phyloP scores from a whole-genome alignment of 2,888 invertebrate species.

The Lottia scabra region DNA sequence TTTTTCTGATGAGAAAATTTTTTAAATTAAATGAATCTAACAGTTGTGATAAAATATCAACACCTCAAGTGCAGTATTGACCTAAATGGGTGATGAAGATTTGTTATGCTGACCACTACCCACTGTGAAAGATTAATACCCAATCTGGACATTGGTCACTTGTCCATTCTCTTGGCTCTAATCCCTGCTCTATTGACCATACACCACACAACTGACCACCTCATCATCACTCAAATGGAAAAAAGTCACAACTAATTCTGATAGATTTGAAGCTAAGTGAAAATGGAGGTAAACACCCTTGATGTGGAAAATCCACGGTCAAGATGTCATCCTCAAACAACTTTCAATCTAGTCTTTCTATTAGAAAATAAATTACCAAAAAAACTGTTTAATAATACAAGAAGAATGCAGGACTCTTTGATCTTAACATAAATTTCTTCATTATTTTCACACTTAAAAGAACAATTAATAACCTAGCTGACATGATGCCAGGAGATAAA shows the following conservation, averaged over 20 bases:
- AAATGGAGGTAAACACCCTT: too few species aligned
- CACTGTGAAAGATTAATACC: slow-evolving; percentile 2
- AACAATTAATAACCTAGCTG: too few species aligned
- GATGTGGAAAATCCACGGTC: too few species aligned
- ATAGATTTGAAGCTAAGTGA: too few species aligned
- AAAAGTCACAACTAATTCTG: background rate
- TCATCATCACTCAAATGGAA: background rate
- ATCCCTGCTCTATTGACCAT: slow-evolving; percentile 4
- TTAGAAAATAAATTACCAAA: too few species aligned
- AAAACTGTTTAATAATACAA: too few species aligned
- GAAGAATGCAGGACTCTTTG: too few species aligned
- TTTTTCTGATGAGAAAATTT: slow-evolving; percentile 1
- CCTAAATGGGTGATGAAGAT: background rate
- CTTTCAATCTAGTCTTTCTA: too few species aligned
- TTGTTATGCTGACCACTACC: background rate
- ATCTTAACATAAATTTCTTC: too few species aligned
- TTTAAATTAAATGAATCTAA: background rate
- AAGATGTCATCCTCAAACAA: too few species aligned
- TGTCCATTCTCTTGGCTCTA: background rate
- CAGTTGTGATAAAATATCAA: slow-evolving; percentile 3
- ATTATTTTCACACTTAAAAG: too few species aligned
- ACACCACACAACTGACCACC: background rate
- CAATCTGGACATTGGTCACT: background rate
- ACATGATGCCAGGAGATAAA: too few species aligned
- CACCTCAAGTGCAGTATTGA: background rate